phyloP scores from a whole-genome alignment of 2,797 vertebrate genomes.

The Australoheros facetus region DNA sequence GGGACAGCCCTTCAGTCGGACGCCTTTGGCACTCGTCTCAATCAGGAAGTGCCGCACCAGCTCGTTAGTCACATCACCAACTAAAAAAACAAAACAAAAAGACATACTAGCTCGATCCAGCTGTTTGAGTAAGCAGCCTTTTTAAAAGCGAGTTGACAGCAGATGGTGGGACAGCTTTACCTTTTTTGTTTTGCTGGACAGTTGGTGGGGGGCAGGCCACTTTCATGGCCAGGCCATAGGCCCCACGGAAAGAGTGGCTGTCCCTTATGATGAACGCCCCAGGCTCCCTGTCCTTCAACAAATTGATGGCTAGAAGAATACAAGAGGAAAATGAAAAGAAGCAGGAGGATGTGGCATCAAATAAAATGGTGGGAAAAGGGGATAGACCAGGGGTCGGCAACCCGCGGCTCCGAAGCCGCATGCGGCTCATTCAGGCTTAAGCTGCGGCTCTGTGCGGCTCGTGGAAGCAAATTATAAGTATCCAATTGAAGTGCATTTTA shows the following conservation, averaged over 20 bases:
- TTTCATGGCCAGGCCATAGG: constrained; percentile 97
- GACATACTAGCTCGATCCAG: neutral
- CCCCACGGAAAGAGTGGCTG: constrained; percentile 97
- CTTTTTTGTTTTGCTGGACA: constrained; percentile 93
- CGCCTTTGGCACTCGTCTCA: constrained; percentile 93
- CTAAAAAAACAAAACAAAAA: constrained; percentile 13
- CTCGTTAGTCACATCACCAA: constrained; percentile 90
- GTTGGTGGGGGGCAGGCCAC: constrained; percentile 95
- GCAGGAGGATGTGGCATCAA: neutral
- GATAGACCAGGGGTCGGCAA: neutral
- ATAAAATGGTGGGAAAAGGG: neutral
- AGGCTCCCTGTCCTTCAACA: constrained; percentile 93
- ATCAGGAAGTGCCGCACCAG: constrained; percentile 97
- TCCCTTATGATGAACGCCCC: constrained; percentile 96
- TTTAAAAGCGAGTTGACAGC: neutral
- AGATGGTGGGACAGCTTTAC: neutral
- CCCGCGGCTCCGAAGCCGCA: too few species aligned
- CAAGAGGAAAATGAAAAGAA: neutral
- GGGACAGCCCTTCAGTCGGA: constrained; percentile 96
- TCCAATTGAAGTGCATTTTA: too few species aligned
- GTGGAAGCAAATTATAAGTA: too few species aligned
- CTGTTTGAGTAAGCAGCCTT: neutral
- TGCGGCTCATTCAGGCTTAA: too few species aligned
- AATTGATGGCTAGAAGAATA: constrained; percentile 84
- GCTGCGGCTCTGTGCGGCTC: too few species aligned